Conservation (phyloP, 37 sponge, comb jelly and placozoan genomes). For the Eunapius fragilis region DNA sequence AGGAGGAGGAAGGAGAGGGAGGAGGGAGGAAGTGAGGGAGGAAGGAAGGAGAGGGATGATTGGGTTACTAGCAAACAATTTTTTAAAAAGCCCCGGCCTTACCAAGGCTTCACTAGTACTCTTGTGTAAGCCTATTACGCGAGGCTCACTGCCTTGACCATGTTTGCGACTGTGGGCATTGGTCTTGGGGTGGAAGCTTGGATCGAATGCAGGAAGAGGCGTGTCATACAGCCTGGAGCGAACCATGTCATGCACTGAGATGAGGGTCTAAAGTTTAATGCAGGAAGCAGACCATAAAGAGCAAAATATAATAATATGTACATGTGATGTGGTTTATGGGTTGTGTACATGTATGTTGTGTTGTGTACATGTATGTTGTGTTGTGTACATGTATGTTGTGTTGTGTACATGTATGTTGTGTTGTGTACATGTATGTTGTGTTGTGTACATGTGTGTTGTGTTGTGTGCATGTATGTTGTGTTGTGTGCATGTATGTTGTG, state of each 20-base stretch:
- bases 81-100: background rate
- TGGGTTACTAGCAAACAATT: too few relatives aligned
- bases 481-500: background rate
- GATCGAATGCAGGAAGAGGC: conserved; percentile 61
- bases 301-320: too few relatives aligned
- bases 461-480: conserved; percentile 23
- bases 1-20: background rate
- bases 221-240: conserved; percentile 61
- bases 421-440: too few relatives aligned
- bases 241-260: conserved; percentile 71
- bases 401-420: too few relatives aligned
- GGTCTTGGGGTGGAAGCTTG: conserved; percentile 54
- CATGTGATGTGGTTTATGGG: too few relatives aligned
- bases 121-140: conserved; percentile 86
- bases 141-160: background rate
- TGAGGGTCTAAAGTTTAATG: conserved; percentile 2
- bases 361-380: too few relatives aligned
- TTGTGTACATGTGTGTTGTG: background rate
- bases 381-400: too few relatives aligned
- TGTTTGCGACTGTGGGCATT: background rate
- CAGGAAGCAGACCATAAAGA: background rate
- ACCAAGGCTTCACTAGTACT: conserved; percentile 79
- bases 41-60: background rate
- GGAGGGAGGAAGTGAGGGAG: background rate
- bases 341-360: too few relatives aligned